These are phyloP conservation scores for Marisa cornuarietis DNA, from an alignment of 1,140 invertebrate genomes.

Conservation along the genomic window DNA sequence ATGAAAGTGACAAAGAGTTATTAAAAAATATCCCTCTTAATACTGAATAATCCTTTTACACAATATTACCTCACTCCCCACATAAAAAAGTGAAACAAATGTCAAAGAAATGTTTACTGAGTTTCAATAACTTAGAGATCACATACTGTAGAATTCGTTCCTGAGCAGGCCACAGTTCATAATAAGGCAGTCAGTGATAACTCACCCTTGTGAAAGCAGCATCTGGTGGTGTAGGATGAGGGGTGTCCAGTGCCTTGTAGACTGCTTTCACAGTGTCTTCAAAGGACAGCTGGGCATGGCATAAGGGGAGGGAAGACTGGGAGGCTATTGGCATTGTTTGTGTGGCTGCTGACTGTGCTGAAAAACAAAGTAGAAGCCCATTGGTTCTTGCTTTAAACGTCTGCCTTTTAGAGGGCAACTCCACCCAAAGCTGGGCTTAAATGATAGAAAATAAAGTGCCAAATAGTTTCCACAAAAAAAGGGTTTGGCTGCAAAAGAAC, in stretches of 20 bases:
- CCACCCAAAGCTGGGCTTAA: too few relatives aligned
- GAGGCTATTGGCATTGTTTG: conserved; percentile 28
- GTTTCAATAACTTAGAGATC: too few relatives aligned
- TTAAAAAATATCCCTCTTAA: not conserved
- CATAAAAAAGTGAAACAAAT: not conserved
- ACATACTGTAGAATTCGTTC: not conserved
- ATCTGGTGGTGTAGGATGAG: not conserved
- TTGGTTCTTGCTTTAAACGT: too few relatives aligned
- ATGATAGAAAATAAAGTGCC: too few relatives aligned
- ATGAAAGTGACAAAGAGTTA: too few relatives aligned
- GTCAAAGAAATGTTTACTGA: too few relatives aligned
- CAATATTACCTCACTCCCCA: too few relatives aligned
- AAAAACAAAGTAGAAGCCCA: not conserved
- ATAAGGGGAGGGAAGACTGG: conserved; percentile 16
- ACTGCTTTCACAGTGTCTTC: conserved; percentile 35
- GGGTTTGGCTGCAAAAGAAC: too few relatives aligned
- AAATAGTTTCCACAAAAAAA: too few relatives aligned
- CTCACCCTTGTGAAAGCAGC: conserved; percentile 25
- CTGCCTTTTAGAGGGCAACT: too few relatives aligned
- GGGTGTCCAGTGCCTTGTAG: conserved; percentile 23
- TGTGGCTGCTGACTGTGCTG: conserved; percentile 33
- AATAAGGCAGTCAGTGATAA: not conserved
- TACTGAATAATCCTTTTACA: not conserved
- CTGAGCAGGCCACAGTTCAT: too few relatives aligned
- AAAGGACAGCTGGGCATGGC: conserved; percentile 46